Percentiles rank a stretch among this genome's conserved stretches.
Conservation (phyloP, 2,113 vertebrate species). For the Corythoichthys haematopterus region DNA sequence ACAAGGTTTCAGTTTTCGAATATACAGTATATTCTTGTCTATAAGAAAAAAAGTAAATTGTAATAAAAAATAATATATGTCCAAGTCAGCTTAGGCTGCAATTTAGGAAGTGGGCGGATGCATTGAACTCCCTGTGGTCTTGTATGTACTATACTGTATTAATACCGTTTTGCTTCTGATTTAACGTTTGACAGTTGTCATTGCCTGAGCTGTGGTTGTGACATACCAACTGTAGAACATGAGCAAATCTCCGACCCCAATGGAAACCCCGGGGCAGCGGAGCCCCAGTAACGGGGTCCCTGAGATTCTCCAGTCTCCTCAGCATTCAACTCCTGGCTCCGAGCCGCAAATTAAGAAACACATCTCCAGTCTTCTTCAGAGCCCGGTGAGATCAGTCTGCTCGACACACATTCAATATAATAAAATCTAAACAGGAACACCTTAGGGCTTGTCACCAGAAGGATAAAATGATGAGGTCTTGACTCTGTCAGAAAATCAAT, state of each 20-base stretch:
- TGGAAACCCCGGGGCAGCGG: conserved; percentile 68
- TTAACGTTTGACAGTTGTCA: conserved; percentile 21
- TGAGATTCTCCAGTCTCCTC: conserved; percentile 69
- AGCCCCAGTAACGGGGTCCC: conserved; percentile 79
- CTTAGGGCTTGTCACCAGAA: not conserved
- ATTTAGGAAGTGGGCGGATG: not conserved
- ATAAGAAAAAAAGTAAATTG: no score
- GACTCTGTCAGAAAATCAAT: conserved; percentile 34
- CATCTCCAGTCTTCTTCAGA: conserved; percentile 90
- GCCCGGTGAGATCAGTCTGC: conserved; percentile 71
- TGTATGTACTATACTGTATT: not conserved
- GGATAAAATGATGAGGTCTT: not conserved
- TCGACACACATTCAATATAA: not conserved
- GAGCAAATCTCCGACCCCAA: conserved; percentile 74
- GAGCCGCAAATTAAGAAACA: conserved; percentile 85
- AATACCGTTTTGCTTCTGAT: not conserved
- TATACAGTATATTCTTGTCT: no score
- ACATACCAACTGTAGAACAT: conserved; percentile 59
- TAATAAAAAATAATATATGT: not conserved
- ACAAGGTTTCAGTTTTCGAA: no score
- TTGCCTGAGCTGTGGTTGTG: conserved; percentile 24
- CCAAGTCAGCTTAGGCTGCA: not conserved
- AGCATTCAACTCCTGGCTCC: conserved; percentile 78
- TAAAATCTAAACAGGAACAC: not conserved
- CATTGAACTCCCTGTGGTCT: not conserved